These are phyloP conservation scores for Phoxinus dragarum DNA, from an alignment of 2,797 vertebrate genomes.

Conservation along the genomic window DNA sequence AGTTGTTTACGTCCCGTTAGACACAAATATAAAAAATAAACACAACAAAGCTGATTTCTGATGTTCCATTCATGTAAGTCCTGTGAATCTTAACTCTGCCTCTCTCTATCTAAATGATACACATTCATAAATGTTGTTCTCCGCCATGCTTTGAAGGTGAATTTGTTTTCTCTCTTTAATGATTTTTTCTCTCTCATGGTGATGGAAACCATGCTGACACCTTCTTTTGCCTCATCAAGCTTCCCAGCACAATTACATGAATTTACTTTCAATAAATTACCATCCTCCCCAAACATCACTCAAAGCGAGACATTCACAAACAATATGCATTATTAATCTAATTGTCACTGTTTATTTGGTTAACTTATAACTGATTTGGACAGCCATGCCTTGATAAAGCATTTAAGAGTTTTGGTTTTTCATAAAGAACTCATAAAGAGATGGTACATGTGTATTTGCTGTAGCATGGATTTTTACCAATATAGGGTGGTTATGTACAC, in stretches of 20 bases:
- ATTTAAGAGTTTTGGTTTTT: slow-evolving; percentile 83
- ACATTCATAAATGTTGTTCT: slow-evolving; percentile 83
- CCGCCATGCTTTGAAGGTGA: slow-evolving; percentile 78
- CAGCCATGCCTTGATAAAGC: slow-evolving; percentile 83
- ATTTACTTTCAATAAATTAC: slow-evolving; percentile 99
- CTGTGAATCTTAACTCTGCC: slow-evolving; percentile 72
- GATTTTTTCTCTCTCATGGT: slow-evolving; percentile 82
- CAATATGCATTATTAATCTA: slow-evolving; percentile 99
- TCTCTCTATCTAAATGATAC: slow-evolving; percentile 74
- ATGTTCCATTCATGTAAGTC: slow-evolving; percentile 79
- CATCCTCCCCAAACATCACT: slow-evolving; percentile 98
- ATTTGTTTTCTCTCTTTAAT: slow-evolving; percentile 84
- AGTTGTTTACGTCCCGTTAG: slow-evolving; percentile 79
- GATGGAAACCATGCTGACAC: slow-evolving; percentile 93
- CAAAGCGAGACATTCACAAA: slow-evolving; percentile 95
- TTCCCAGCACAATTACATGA: slow-evolving; percentile 92
- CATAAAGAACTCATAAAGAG: slow-evolving; percentile 76
- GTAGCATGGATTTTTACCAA: background rate
- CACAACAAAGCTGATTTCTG: slow-evolving; percentile 79
- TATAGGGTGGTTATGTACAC: too few relatives aligned
- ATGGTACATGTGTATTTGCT: slow-evolving; percentile 73
- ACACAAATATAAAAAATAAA: slow-evolving; percentile 76
- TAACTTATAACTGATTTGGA: slow-evolving; percentile 93
- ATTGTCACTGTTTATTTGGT: slow-evolving; percentile 97
- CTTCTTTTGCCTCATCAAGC: slow-evolving; percentile 96